Evolutionary conservation across 2,113 vertebrate genomes (phyloP).

Genomic region (Lota lota): DNA sequence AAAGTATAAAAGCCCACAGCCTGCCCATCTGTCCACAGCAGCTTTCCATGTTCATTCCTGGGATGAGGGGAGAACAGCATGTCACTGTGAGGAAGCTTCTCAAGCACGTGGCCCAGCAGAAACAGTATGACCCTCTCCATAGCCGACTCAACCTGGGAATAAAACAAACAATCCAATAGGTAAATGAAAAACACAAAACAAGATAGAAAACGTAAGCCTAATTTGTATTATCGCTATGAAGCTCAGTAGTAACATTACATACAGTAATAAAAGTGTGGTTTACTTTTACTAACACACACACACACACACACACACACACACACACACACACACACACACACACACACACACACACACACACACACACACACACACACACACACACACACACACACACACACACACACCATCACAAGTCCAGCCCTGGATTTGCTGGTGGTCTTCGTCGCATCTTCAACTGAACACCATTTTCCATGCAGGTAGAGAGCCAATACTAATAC

Average conservation of each 20-base stretch:
- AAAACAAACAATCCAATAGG: not conserved
- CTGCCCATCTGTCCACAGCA: slow-evolving; percentile 82
- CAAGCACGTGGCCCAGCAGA: slow-evolving; percentile 84
- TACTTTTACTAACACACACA: too few species aligned
- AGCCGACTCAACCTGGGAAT: slow-evolving; percentile 82
- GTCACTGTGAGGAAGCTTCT: slow-evolving; percentile 65
- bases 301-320: not conserved
- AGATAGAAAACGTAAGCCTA: too few species aligned
- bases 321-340: not conserved
- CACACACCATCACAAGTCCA: slow-evolving; percentile 77
- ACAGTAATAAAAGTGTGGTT: too few species aligned
- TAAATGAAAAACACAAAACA: too few species aligned
- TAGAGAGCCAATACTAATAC: slow-evolving; percentile 81
- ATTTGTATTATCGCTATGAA: too few species aligned
- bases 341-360: not conserved
- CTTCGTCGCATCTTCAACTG: slow-evolving; percentile 76
- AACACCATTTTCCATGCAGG: slow-evolving; percentile 80
- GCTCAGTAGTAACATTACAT: too few species aligned
- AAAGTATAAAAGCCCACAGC: slow-evolving; percentile 88
- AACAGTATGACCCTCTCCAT: slow-evolving; percentile 88
- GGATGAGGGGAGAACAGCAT: slow-evolving; percentile 77
- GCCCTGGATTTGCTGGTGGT: slow-evolving; percentile 74
- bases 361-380: not conserved
- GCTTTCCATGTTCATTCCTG: slow-evolving; percentile 79
- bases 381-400: slow-evolving; percentile 1